phyloP scores from a whole-genome alignment of 2,113 vertebrate species.

The Embiotoca jacksoni region DNA sequence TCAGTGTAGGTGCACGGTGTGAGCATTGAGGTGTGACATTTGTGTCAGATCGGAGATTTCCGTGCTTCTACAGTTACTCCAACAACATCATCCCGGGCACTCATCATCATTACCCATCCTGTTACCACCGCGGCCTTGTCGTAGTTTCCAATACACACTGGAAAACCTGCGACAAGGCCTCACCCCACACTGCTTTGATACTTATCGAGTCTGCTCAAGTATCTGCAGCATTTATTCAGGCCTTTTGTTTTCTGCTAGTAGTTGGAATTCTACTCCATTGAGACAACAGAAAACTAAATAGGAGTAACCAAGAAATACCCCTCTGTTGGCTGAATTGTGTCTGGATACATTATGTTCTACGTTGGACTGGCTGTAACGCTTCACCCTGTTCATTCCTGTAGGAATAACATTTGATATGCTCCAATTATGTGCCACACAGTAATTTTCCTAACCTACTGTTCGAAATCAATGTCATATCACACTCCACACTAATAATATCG shows the following conservation, averaged over 20 bases:
- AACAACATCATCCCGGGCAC: constrained; percentile 17
- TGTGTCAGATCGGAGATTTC: constrained; percentile 78
- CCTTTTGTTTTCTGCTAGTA: constrained; percentile 32
- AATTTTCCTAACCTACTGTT: background rate
- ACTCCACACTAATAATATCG: background rate
- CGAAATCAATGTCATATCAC: no score
- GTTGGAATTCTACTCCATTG: constrained; percentile 40
- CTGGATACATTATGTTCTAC: background rate
- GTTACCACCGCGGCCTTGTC: background rate
- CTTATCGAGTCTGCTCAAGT: constrained; percentile 45
- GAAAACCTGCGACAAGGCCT: constrained; percentile 49
- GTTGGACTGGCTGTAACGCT: background rate
- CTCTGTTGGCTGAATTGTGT: background rate
- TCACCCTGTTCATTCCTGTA: background rate
- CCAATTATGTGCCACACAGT: background rate
- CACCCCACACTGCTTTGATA: constrained; percentile 30
- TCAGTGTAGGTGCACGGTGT: background rate
- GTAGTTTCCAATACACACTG: constrained; percentile 54
- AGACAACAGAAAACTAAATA: constrained; percentile 26
- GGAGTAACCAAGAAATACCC: constrained; percentile 1
- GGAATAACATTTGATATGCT: background rate
- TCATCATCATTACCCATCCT: constrained; percentile 28
- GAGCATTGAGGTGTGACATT: constrained; percentile 67
- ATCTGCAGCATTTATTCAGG: constrained; percentile 43
- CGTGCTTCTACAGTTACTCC: constrained; percentile 69